Evolutionary conservation across 2,113 vertebrate species (phyloP).

Genomic region (Melanerpes formicivorus): DNA sequence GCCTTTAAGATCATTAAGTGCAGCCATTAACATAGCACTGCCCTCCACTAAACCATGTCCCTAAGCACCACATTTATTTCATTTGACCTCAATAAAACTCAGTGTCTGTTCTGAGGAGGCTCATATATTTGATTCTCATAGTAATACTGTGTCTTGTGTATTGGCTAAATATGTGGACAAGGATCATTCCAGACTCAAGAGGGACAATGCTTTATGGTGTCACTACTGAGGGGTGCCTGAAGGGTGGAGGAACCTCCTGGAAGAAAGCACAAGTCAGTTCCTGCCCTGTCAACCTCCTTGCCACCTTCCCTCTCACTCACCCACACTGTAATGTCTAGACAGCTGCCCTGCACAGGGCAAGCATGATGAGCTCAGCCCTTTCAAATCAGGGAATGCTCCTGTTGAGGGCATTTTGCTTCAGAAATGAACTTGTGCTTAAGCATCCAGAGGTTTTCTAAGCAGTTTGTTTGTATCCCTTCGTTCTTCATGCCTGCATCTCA

Average conservation of each 20-base stretch:
- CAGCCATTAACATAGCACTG: not conserved
- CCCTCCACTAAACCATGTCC: not conserved
- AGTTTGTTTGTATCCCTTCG: not conserved
- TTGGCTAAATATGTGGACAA: fast-evolving
- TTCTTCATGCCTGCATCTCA: not conserved
- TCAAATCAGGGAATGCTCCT: not conserved
- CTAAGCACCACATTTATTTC: not conserved
- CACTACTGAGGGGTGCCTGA: fast-evolving
- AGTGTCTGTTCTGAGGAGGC: fast-evolving
- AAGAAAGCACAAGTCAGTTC: not conserved
- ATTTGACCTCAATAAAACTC: fast-evolving
- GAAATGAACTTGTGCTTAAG: not conserved
- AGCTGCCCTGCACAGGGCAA: fast-evolving
- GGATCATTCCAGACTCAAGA: not conserved
- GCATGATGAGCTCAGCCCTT: not conserved
- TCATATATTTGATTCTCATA: fast-evolving
- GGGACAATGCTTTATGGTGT: fast-evolving
- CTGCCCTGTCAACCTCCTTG: not conserved
- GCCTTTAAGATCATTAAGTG: not conserved
- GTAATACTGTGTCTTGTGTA: not conserved
- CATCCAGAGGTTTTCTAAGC: not conserved
- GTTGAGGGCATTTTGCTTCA: not conserved
- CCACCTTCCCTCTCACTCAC: fast-evolving
- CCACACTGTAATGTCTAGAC: not conserved
- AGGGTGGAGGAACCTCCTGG: not conserved